Evolutionary conservation across 2,113 vertebrate genomes (phyloP).

Genomic region (Spea bombifrons): DNA sequence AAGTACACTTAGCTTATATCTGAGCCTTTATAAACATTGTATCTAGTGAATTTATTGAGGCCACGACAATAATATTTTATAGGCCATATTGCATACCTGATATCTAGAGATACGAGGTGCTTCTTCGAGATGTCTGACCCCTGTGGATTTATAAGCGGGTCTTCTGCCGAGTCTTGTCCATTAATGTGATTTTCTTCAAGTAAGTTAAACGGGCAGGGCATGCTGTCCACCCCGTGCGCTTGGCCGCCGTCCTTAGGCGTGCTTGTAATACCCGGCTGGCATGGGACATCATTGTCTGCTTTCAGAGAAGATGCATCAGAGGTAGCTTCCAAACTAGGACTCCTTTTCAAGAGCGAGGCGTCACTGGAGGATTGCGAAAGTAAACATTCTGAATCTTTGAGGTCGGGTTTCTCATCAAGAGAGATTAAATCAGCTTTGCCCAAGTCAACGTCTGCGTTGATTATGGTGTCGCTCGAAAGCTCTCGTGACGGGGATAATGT

Average conservation of each 20-base stretch:
- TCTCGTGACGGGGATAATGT: conserved; percentile 67
- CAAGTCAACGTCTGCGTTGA: conserved; percentile 50
- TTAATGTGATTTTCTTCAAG: conserved; percentile 21
- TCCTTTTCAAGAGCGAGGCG: conserved; percentile 64
- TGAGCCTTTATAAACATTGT: too few species aligned
- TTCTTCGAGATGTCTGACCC: conserved; percentile 9
- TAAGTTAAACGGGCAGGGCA: conserved; percentile 54
- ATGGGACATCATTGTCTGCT: conserved; percentile 61
- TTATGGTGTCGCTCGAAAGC: conserved; percentile 58
- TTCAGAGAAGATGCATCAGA: conserved; percentile 69
- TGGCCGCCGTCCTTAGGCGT: conserved; percentile 62
- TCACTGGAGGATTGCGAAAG: conserved; percentile 71
- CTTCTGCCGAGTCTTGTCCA: not conserved
- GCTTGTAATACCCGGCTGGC: conserved; percentile 54
- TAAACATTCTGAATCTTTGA: conserved; percentile 64
- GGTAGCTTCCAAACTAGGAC: conserved; percentile 61
- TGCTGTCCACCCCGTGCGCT: conserved; percentile 58
- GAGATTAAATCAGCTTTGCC: conserved; percentile 21
- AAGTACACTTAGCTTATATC: too few species aligned
- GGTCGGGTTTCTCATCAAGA: conserved; percentile 57
- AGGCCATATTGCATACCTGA: not conserved
- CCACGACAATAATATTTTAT: too few species aligned
- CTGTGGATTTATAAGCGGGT: conserved; percentile 6
- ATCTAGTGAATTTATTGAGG: too few species aligned
- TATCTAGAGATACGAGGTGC: not conserved